Evolutionary conservation across 2,888 invertebrate species (phyloP), one percentile per base, ranked within the genome.

Genomic region (Andrena minutula): DNA sequence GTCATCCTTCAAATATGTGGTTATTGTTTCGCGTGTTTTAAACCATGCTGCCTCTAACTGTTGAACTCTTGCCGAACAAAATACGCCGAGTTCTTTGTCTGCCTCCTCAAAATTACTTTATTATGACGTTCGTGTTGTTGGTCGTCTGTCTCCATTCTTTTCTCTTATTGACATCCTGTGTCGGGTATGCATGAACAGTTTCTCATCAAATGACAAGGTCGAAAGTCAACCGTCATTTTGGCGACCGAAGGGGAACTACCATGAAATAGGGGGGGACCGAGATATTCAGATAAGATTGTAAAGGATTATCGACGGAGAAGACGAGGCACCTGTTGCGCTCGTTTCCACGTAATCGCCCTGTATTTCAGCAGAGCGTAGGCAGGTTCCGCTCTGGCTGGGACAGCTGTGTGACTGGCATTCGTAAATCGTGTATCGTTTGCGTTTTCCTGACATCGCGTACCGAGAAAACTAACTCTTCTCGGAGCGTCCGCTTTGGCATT

Each of bases 1-100:
- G 89, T 89, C 90, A 89, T 90, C 88, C 89, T 89, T 89, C 89
- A 83, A 79, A 71, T 80, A 86, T 82, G 82, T 84, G 74, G 68
- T 68, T 86, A 89, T 90, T 87, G 82, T 88, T 86, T 88, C 84
- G 79, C 78, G 79, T 58, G 78, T 65, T 85, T 84, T 81, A 86
- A 88, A 84, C 85, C 84, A 85, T 16, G 41, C 41, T 16, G 41
- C 75, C 12, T 66, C 61, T 12, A 73, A 61, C 30, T 66, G 69
- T 58, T 64, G 61, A 66, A 75, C 72, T 75, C 56, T 66, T 72
- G 56, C 6, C 10, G 23, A 23, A 58, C 41, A n/a, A 63, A 58
- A 69, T 66, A 12, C 53, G 70, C 51, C 53, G 65, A 64, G 47
- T 71, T 61, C 30, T 47, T 61, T 68, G 2, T 20, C 2, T 20